A percentile compares a stretch with the other conserved stretches of the same genome.
Conservation (phyloP, 92 coral and sea anemone genomes). For the Phymanthus crucifer region DNA sequence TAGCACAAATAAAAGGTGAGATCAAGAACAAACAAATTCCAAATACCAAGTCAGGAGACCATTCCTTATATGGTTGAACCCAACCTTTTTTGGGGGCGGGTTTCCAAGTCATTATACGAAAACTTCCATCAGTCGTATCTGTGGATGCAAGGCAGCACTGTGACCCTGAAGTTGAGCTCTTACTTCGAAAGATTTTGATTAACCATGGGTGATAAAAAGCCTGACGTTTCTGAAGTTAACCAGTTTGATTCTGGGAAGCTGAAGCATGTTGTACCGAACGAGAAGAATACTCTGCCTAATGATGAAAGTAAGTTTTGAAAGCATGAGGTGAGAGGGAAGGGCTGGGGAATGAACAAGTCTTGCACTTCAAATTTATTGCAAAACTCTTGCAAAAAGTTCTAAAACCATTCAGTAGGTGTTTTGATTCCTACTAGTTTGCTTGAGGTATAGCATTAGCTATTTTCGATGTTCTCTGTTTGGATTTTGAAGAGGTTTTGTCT, state of each 20-base stretch:
- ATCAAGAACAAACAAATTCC: slow-evolving; percentile 12
- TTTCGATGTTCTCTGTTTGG: neutral
- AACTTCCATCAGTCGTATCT: slow-evolving; percentile 11
- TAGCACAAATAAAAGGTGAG: slow-evolving; percentile 7
- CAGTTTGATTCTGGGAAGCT: slow-evolving; percentile 79
- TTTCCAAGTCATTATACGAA: slow-evolving; percentile 11
- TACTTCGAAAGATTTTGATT: neutral
- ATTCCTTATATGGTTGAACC: slow-evolving; percentile 56
- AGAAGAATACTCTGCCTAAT: slow-evolving; percentile 87
- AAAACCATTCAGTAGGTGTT: neutral
- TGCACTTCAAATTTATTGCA: neutral
- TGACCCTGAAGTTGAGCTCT: neutral
- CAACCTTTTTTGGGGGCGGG: slow-evolving; percentile 62
- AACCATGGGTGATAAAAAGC: slow-evolving; percentile 79
- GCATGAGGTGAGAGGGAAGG: slow-evolving; percentile 9
- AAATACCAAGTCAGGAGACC: slow-evolving; percentile 24
- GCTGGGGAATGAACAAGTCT: neutral
- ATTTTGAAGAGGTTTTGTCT: neutral
- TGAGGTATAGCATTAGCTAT: neutral
- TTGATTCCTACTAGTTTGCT: neutral
- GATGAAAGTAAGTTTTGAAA: slow-evolving; percentile 76
- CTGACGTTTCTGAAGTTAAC: slow-evolving; percentile 72
- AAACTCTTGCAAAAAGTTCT: neutral
- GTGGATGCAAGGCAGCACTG: too few species aligned
- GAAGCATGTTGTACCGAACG: slow-evolving; percentile 81